phyloP scores from a whole-genome alignment of 1,140 invertebrate species.

The Diabrotica virgifera region DNA sequence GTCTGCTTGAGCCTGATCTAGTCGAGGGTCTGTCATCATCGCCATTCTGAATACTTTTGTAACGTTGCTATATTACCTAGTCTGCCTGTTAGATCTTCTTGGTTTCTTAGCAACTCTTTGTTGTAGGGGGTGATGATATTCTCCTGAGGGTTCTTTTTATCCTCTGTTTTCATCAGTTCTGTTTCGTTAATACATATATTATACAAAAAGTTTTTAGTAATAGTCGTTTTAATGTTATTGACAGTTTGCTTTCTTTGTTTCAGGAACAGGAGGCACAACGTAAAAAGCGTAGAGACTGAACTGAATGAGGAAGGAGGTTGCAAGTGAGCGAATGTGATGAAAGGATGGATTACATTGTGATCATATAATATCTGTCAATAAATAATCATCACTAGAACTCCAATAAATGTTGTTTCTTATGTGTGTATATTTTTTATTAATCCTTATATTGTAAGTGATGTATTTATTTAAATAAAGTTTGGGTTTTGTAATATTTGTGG shows the following conservation, averaged over 20 bases:
- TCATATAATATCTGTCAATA: neutral
- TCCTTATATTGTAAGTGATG: neutral
- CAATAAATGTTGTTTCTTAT: neutral
- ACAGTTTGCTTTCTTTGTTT: slow-evolving; percentile 18
- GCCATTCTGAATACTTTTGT: too few species aligned
- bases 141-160: neutral
- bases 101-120: neutral
- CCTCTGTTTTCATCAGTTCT: neutral
- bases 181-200: neutral
- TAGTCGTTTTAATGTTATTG: neutral
- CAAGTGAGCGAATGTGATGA: neutral
- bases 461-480: slow-evolving; percentile 5
- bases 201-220: neutral
- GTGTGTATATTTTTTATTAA: neutral
- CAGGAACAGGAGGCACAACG: slow-evolving; percentile 38
- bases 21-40: too few species aligned
- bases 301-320: neutral
- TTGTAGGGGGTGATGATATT: neutral
- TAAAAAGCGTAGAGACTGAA: slow-evolving; percentile 30
- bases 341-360: neutral
- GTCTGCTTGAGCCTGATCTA: too few species aligned
- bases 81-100: neutral
- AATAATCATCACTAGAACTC: neutral
- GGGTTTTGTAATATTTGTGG: too few species aligned
- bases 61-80: neutral